phyloP scores from a whole-genome alignment of 2,888 invertebrate species.

The Cephalotes varians region DNA sequence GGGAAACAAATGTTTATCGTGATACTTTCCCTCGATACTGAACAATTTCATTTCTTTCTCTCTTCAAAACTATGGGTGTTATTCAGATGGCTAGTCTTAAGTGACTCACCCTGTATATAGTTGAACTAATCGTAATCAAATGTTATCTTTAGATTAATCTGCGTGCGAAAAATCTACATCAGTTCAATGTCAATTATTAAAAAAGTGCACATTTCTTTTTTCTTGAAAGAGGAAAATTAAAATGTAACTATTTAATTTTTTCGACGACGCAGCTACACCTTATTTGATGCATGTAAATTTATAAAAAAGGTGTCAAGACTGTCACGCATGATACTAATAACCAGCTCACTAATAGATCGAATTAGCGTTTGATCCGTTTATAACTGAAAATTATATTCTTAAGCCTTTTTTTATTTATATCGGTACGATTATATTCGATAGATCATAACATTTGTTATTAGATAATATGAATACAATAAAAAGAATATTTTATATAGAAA shows the following conservation, averaged over 20 bases:
- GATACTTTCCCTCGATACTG: no score
- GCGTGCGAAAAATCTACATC: neutral
- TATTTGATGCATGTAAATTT: neutral
- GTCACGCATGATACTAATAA: slow-evolving; percentile 15
- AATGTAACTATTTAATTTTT: neutral
- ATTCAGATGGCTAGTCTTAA: no score
- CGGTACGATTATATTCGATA: neutral
- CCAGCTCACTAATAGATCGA: slow-evolving; percentile 17
- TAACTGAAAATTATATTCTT: neutral
- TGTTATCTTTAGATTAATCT: neutral
- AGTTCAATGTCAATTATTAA: neutral
- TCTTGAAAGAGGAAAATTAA: neutral
- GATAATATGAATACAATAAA: neutral
- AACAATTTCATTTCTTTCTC: no score
- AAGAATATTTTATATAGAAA: neutral
- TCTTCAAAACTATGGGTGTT: no score
- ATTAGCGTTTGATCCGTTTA: neutral
- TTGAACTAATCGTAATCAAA: neutral
- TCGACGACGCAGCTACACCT: neutral
- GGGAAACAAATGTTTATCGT: no score
- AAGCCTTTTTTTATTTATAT: neutral
- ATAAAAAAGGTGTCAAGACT: slow-evolving; percentile 26
- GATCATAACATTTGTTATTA: neutral
- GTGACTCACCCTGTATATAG: neutral
- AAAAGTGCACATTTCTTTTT: neutral